Base-by-base conservation (phyloP, 2,888 invertebrate genomes). In the Platycheirus albimanus region DNA sequence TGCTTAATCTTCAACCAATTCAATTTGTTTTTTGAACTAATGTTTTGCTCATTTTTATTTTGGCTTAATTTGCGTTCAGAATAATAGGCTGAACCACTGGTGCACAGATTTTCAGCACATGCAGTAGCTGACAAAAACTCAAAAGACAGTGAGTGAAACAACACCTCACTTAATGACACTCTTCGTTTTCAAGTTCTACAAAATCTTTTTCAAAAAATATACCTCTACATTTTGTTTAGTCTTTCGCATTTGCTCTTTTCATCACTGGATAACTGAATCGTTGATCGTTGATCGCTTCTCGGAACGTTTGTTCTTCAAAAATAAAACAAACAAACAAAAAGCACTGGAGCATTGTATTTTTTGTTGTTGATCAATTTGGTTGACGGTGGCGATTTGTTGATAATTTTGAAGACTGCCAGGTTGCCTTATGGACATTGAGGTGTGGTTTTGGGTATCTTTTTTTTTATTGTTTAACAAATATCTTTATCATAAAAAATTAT, bases 231-330 rank as follows among this genome's bases (percentile, higher is more conserved):
- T 10, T 71, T 43, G 45, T 41, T 71, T 75, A 24, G 38, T 54
- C 11, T 33, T 45, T 69, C 56, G 43, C 45, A 30, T 61, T 49
- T 83, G 72, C 74, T 78, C 77, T 69, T 81, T 83, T 51, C 72
- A 83, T 83, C 83, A 83, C 83, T 83, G 83, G 83, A 74, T 74
- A 78, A 78, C 78, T 83, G 83, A 83, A 83, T 83, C 78, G 72
- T 83, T 63, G 63, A 83, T 83, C 78, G 72, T 83, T 63, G 63
- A 58, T 83, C 64, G 69, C 78, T 83, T 83, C 83, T 83, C 83
- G 83, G 83, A 83, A 83, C 83, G 71, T 74, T 64, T 52, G 83
- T 78, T 83, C 72, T 63, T 72, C 8, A n/a, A n/a, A n/a, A n/a
- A n/a, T n/a, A n/a, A n/a, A n/a, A n/a, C n/a, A n/a, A n/a, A n/a